Evolutionary conservation across 2,888 invertebrate species (phyloP).

Genomic region (Lasius fuliginosus): DNA sequence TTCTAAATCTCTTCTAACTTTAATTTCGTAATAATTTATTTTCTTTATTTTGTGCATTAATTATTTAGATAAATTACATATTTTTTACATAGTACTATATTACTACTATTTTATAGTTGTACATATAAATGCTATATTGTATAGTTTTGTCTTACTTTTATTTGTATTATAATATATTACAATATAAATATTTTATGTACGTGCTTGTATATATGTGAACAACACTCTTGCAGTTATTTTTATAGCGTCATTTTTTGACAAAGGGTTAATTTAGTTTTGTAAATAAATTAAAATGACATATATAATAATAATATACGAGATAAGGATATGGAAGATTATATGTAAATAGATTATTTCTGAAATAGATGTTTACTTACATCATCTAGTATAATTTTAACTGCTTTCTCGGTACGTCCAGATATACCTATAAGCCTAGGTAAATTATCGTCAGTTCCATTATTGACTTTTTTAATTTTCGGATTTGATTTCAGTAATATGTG

Average conservation of each 20-base stretch:
- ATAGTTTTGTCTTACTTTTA: too few relatives aligned
- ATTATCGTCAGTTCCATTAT: conserved; percentile 88
- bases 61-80: too few relatives aligned
- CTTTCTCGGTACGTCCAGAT: conserved; percentile 93
- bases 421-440: conserved; percentile 91
- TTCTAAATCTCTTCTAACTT: too few relatives aligned
- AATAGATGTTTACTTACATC: conserved; percentile 86
- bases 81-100: too few relatives aligned
- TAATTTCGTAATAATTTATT: too few relatives aligned
- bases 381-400: conserved; percentile 89
- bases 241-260: too few relatives aligned
- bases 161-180: conserved; percentile 83
- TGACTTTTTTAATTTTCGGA: conserved; percentile 79
- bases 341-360: not conserved
- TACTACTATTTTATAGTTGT: too few relatives aligned
- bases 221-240: too few relatives aligned
- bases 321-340: too few relatives aligned
- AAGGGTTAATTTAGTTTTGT: too few relatives aligned
- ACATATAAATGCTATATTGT: not conserved
- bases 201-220: too few relatives aligned
- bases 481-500: conserved; percentile 64
- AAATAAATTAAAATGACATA: conserved; percentile 71
- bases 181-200: conserved; percentile 90
- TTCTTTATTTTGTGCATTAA: too few relatives aligned
- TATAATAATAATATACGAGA: conserved; percentile 85